A percentile compares a stretch with the other conserved stretches of the same genome.
Evolutionary conservation across 2,797 vertebrate species (phyloP).

Genomic region (Silurus lanzhouensis): DNA sequence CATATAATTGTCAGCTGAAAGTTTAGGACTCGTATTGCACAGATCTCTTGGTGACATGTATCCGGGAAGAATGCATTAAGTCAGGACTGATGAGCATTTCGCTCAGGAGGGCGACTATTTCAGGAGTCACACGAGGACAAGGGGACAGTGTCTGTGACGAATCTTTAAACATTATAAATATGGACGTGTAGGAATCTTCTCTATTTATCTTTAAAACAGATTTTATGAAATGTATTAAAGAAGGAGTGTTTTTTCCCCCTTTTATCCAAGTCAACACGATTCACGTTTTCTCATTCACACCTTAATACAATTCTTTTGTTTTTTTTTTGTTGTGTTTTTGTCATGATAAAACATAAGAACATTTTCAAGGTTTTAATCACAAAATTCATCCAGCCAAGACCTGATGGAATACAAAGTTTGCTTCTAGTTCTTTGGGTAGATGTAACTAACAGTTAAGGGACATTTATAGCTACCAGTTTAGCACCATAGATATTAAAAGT

Average conservation of each 20-base stretch:
- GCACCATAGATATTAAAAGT: not conserved
- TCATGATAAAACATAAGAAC: not conserved
- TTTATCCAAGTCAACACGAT: not conserved
- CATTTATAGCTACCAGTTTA: not conserved
- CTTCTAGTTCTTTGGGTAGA: not conserved
- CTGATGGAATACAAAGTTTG: not conserved
- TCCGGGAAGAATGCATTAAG: constrained; percentile 18
- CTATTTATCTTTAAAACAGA: constrained; percentile 56
- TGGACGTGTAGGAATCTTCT: constrained; percentile 50
- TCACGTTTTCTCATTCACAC: not conserved
- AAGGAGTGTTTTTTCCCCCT: constrained; percentile 4
- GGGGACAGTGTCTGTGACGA: not conserved
- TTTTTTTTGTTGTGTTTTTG: not conserved
- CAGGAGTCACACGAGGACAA: not conserved
- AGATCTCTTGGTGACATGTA: constrained; percentile 39
- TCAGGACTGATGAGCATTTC: constrained; percentile 38
- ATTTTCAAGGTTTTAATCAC: not conserved
- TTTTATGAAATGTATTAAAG: constrained; percentile 57
- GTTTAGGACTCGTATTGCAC: constrained; percentile 43
- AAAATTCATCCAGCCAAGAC: not conserved
- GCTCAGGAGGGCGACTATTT: not conserved
- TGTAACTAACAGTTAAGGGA: not conserved
- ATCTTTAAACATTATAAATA: constrained; percentile 40
- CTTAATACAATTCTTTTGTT: not conserved
- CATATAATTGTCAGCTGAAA: constrained; percentile 18